phyloP scores from a whole-genome alignment of 2,888 invertebrate species.

The Pachliopta kotzebuea region DNA sequence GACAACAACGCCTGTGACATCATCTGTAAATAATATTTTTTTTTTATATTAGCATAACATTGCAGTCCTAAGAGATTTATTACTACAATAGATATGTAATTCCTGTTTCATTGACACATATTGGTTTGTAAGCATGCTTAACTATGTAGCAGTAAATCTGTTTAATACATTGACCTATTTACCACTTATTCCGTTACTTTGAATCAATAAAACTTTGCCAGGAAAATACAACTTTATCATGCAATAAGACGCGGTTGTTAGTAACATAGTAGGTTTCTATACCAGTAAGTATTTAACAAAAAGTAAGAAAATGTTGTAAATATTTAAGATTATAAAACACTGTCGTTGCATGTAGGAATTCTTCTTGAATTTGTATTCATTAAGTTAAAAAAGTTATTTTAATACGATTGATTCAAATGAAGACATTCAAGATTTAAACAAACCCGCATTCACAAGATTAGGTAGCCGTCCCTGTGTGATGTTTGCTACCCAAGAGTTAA shows the following conservation, averaged over 20 bases:
- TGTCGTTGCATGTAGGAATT: neutral
- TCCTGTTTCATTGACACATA: no score
- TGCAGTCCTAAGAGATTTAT: no score
- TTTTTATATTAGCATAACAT: neutral
- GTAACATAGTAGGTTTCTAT: no score
- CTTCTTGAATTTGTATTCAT: neutral
- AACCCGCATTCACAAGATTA: conserved; percentile 83
- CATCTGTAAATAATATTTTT: conserved; percentile 64
- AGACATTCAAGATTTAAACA: conserved; percentile 21
- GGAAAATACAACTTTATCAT: no score
- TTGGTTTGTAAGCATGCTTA: no score
- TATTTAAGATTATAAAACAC: no score
- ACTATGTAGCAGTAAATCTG: no score
- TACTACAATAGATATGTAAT: no score
- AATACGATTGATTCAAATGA: neutral
- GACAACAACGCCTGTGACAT: conserved; percentile 82
- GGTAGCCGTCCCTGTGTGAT: conserved; percentile 87
- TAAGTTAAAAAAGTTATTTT: neutral
- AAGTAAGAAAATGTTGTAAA: neutral
- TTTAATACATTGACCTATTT: no score
- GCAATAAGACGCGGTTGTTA: no score
- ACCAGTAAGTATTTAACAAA: neutral
- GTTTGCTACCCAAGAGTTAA: conserved; percentile 91
- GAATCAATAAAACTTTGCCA: no score
- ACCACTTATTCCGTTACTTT: no score